Evolutionary conservation across 1,140 invertebrate genomes (phyloP), one percentile per base, ranked within the genome.

Genomic region (Drosophila kohkoa): DNA sequence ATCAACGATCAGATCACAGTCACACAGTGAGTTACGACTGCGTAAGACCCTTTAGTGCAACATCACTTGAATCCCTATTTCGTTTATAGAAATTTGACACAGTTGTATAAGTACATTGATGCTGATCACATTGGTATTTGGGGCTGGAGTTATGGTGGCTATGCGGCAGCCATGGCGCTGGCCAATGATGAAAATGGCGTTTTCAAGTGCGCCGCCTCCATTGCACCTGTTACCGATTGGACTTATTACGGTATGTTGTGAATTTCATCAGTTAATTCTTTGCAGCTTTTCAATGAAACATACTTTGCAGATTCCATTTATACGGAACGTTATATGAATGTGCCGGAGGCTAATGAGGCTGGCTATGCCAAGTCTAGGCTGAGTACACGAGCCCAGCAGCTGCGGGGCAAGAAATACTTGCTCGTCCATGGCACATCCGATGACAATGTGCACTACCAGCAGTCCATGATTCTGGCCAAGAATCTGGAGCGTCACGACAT

Each of bases 121-220:
- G 88, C 90, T 6, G 93, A 93, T 0, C 94, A 94, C 49, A 95
- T 96, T 5, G 96, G 94, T 4, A 96, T 97, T 79, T 97, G 96
- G 96, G 98, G 98, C 35, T 98, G 98, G 98, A 98, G 98, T 83
- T 99, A 99, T 92, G 98, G 98, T 30, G 98, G 98, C 0, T 99
- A 96, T 90, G 95, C 96, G 1, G 95, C 96, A n/a, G 96, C 95
- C 41, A 97, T 97, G 96, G 95, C 96, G 71, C 90, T 98, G 66
- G 96, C 96, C 7, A 95, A 95, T 66, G 97, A 98, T 90, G 93
- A 93, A 0, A 91, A 94, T 8, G 93, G 95, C 43, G 94, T 96
- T 13, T 96, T 99, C 92, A 96, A 96, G 80, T 99, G 98, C 93
- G 98, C 96, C 25, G 97, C 98, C 64, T 97, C 98, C n/a, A 97